phyloP scores from a whole-genome alignment of 2,888 invertebrate genomes.

The Kuschelorhynchus macadamiae region DNA sequence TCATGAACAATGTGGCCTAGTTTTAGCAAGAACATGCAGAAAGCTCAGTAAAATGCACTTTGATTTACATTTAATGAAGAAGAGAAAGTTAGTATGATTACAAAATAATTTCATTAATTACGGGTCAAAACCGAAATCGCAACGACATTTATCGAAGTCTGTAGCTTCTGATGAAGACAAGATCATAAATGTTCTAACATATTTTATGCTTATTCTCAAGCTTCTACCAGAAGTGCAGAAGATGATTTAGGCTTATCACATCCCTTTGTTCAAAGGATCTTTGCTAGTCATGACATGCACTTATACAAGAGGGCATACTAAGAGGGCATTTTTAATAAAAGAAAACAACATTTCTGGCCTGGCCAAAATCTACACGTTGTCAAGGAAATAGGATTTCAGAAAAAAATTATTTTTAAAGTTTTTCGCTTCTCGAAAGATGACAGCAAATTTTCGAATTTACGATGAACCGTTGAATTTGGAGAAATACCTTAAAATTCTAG shows the following conservation, averaged over 20 bases:
- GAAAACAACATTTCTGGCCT: no score
- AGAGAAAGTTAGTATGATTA: neutral
- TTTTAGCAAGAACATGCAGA: slow-evolving; percentile 4
- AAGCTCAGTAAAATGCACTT: no score
- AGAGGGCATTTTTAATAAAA: no score
- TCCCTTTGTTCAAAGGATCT: slow-evolving; percentile 17
- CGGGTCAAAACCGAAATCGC: slow-evolving; percentile 6
- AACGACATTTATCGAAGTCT: neutral
- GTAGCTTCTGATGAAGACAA: slow-evolving; percentile 30
- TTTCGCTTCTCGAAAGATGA: no score
- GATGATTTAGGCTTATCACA: slow-evolving; percentile 1
- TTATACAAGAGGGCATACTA: no score
- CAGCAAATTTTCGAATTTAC: no score
- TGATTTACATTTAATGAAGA: neutral
- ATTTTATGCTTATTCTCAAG: slow-evolving; percentile 21
- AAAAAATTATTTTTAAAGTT: no score
- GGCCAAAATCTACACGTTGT: no score
- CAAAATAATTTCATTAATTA: slow-evolving; percentile 4
- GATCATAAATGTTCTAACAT: slow-evolving; percentile 25
- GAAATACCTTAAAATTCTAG: no score
- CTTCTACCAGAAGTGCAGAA: slow-evolving; percentile 5
- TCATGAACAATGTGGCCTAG: slow-evolving; percentile 6
- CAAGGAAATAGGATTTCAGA: no score
- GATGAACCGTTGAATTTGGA: no score
- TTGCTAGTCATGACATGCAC: slow-evolving; percentile 11